Percentiles rank a stretch among this genome's conserved stretches.
phyloP scores from a whole-genome alignment of 2,888 invertebrate species.

The Sturmia bella region DNA sequence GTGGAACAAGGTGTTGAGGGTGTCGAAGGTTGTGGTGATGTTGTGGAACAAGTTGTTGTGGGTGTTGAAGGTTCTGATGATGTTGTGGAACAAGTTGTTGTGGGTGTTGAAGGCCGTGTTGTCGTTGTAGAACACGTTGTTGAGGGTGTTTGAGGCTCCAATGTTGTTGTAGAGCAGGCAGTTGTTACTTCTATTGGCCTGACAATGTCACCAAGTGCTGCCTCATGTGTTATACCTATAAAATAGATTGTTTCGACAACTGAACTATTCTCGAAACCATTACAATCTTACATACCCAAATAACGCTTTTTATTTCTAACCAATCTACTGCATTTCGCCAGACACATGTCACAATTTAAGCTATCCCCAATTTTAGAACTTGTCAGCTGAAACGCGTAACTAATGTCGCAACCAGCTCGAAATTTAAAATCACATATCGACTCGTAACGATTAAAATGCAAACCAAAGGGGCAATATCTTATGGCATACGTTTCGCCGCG shows the following conservation, averaged over 20 bases:
- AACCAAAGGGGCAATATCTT: conserved; percentile 60
- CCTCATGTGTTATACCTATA: not conserved
- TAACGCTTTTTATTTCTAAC: not conserved
- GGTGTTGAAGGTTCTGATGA: no score
- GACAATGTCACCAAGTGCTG: no score
- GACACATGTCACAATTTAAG: conserved; percentile 39
- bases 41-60: no score
- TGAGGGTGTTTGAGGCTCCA: not conserved
- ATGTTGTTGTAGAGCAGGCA: not conserved
- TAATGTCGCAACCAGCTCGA: conserved; percentile 58
- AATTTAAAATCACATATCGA: conserved; percentile 60
- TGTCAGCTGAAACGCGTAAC: conserved; percentile 16
- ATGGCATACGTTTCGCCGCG: conserved; percentile 64
- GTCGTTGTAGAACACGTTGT: conserved; percentile 6
- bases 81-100: not conserved
- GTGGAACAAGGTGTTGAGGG: no score
- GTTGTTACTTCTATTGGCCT: not conserved
- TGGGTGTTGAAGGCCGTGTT: not conserved
- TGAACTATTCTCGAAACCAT: not conserved
- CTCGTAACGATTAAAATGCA: conserved; percentile 63
- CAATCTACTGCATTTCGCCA: not conserved
- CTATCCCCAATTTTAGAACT: not conserved
- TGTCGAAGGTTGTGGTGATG: no score
- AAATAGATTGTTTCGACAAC: not conserved
- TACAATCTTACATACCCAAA: not conserved